Evolutionary conservation across 2,113 vertebrate genomes (phyloP), one percentile per base, ranked within the genome.

Genomic region (Paedocypris sp.): DNA sequence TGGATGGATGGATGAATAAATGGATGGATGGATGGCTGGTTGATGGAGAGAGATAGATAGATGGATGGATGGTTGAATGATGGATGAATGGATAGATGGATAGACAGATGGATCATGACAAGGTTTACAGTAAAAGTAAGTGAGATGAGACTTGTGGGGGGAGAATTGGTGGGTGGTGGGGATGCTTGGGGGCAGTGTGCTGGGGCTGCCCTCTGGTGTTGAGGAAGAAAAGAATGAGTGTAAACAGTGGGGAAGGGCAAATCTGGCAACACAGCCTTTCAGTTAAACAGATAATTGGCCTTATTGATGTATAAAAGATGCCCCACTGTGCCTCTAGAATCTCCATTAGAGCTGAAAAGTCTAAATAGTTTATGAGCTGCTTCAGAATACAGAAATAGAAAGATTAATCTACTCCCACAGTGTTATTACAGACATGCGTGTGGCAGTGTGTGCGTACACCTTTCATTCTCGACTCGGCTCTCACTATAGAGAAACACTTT

Each of bases 301-400:
- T 86, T 83, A 86, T 83, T 88, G 85, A 86, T 86, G 84, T 84
- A 86, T 88, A 85, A 88, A 88, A 86, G 78, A 88, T 85, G 78
- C 82, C 85, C 86, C 83, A 85, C 81, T 74, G 86, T 78, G 83
- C 76, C 77, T 74, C 77, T 75, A 76, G 79, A 85, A 86, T 80
- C 77, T 82, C 77, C 81, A 86, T 86, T 82, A 86, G 81, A 67
- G 80, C 78, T 77, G 77, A 47, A 78, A 69, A 69, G 75, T 73
- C 77, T 84, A 80, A 86, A 86, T 85, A 82, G 83, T 86, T 85
- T 82, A 86, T 85, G 83, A 85, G 80, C 68, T 80, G 73, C 75
- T 67, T 79, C 72, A 73, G 80, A 83, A 85, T 82, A 76, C 83
- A 81, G 70, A 81, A 77, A 72, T 79, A 66, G 60, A 72, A 66